These are phyloP conservation scores for Apostichopus japonicus DNA, from an alignment of 35 echinoderm and acorn worm species.

Conservation along the genomic window DNA sequence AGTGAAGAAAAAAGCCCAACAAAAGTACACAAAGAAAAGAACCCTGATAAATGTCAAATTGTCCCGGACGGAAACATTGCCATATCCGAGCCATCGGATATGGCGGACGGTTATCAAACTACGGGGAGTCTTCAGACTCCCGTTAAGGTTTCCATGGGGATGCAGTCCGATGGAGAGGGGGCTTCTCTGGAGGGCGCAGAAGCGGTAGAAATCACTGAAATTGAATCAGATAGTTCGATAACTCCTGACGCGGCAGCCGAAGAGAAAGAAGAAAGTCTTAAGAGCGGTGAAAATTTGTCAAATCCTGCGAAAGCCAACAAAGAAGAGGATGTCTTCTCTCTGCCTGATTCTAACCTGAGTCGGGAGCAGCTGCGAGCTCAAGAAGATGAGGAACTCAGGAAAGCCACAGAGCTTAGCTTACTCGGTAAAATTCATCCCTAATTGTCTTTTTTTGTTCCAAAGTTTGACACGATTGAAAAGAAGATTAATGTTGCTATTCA, in stretches of 20 bases:
- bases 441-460: not conserved
- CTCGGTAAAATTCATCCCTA: slow-evolving; percentile 59
- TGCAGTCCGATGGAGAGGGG: not conserved
- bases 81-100: not conserved
- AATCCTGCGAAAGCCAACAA: not conserved
- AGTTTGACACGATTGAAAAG: too few relatives aligned
- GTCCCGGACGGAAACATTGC: not conserved
- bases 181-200: not conserved
- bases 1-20: not conserved
- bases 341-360: slow-evolving; percentile 31
- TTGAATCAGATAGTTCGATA: not conserved
- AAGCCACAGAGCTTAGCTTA: slow-evolving; percentile 80
- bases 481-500: too few relatives aligned
- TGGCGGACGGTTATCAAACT: not conserved
- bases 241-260: not conserved
- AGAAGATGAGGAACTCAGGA: slow-evolving; percentile 79
- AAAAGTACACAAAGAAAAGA: not conserved
- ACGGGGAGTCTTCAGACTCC: not conserved
- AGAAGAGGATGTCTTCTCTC: not conserved
- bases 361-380: slow-evolving; percentile 76
- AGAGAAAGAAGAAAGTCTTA: not conserved
- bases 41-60: not conserved
- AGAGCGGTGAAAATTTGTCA: too few relatives aligned
- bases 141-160: not conserved
- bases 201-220: not conserved